phyloP scores from a whole-genome alignment of 2,888 invertebrate genomes.

The Chrysotoxum bicinctum region DNA sequence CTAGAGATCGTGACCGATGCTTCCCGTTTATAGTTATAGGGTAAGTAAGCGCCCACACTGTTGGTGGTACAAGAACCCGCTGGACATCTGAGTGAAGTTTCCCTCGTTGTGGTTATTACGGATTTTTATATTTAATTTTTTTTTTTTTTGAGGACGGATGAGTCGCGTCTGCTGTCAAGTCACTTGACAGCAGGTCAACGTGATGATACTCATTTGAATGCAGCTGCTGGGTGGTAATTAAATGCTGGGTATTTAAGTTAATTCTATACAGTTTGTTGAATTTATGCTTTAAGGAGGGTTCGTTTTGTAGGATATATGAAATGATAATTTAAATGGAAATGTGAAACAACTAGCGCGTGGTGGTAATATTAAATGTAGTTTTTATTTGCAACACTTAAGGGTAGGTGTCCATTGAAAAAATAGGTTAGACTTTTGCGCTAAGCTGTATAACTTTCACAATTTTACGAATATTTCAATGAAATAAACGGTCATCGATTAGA shows the following conservation, averaged over 20 bases:
- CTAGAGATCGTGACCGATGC: slow-evolving; percentile 70
- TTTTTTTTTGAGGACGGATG: slow-evolving; percentile 42
- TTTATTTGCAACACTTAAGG: too few species aligned
- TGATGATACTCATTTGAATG: slow-evolving; percentile 65
- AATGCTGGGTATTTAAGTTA: slow-evolving; percentile 57
- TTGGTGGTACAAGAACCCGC: slow-evolving; percentile 56
- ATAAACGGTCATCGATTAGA: too few species aligned
- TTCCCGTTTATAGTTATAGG: slow-evolving; percentile 52
- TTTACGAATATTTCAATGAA: too few species aligned
- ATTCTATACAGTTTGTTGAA: slow-evolving; percentile 43
- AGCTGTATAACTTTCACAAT: too few species aligned
- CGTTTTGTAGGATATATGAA: neutral
- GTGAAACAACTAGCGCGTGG: neutral
- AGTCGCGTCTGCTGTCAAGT: slow-evolving; percentile 65
- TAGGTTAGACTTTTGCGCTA: too few species aligned
- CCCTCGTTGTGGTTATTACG: slow-evolving; percentile 40
- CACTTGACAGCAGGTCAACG: slow-evolving; percentile 70
- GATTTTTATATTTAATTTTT: slow-evolving; percentile 23
- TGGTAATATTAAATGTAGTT: neutral
- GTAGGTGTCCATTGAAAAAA: too few species aligned
- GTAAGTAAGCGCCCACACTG: slow-evolving; percentile 62
- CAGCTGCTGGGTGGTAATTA: slow-evolving; percentile 68
- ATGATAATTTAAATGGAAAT: slow-evolving; percentile 4
- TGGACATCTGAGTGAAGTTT: slow-evolving; percentile 71
- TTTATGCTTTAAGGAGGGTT: neutral